phyloP scores from a whole-genome alignment of 2,113 vertebrate genomes.

The Nothobranchius furzeri region DNA sequence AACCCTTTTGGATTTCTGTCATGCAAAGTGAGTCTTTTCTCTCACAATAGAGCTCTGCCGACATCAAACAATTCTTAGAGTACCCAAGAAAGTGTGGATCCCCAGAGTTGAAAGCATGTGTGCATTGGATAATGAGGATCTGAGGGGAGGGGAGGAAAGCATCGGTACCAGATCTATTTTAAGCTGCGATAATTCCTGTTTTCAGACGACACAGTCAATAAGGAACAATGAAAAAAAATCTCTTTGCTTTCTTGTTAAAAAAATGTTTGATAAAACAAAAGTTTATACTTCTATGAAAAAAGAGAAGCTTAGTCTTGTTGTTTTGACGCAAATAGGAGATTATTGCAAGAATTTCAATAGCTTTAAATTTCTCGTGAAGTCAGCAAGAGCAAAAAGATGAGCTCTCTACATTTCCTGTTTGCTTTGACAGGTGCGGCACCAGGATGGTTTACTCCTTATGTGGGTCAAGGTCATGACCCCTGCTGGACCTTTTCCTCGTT shows the following conservation, averaged over 20 bases:
- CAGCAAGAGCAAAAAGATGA: no score
- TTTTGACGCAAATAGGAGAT: slow-evolving; percentile 22
- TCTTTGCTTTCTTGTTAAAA: background rate
- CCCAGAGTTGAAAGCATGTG: slow-evolving; percentile 39
- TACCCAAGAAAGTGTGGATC: slow-evolving; percentile 35
- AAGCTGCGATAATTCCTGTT: slow-evolving; percentile 35
- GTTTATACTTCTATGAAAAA: slow-evolving; percentile 4
- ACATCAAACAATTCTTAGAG: slow-evolving; percentile 53
- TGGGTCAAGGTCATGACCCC: slow-evolving; percentile 48
- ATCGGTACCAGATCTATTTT: slow-evolving; percentile 47
- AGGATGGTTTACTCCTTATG: background rate
- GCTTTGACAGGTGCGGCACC: slow-evolving; percentile 3
- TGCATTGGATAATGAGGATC: slow-evolving; percentile 57
- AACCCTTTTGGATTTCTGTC: slow-evolving; percentile 43
- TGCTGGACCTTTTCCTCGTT: slow-evolving; percentile 25
- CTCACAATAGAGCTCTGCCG: slow-evolving; percentile 22
- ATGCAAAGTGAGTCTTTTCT: slow-evolving; percentile 17
- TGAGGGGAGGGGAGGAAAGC: slow-evolving; percentile 2
- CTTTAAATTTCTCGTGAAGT: no score
- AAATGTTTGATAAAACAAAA: background rate
- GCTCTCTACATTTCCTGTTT: background rate
- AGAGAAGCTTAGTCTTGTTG: background rate
- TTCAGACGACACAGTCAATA: slow-evolving; percentile 34
- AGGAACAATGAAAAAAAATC: slow-evolving; percentile 16
- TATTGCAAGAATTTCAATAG: no score